These are phyloP conservation scores for Geophilus truncorum DNA, from an alignment of 2,888 invertebrate species.

Conservation along the genomic window DNA sequence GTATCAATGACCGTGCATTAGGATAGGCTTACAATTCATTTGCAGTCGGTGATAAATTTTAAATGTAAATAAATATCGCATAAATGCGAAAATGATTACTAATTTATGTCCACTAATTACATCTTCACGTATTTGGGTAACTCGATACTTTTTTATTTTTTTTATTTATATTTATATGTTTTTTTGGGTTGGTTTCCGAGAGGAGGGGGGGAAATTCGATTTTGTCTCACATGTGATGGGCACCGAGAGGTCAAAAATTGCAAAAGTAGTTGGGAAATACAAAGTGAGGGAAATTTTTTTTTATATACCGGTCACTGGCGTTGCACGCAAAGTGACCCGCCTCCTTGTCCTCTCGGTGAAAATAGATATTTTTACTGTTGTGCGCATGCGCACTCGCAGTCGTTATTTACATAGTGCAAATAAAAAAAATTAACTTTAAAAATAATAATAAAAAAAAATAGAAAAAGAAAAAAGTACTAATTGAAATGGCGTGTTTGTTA, in stretches of 20 bases:
- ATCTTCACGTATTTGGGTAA: too few species aligned
- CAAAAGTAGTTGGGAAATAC: not conserved
- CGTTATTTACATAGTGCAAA: not conserved
- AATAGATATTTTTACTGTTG: not conserved
- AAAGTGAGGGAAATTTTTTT: not conserved
- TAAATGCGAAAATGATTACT: too few species aligned
- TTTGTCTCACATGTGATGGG: not conserved
- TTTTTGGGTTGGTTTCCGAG: too few species aligned
- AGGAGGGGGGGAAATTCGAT: not conserved
- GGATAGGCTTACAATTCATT: not conserved
- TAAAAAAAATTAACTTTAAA: not conserved
- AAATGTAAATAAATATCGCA: not conserved
- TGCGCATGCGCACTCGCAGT: not conserved
- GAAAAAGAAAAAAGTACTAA: not conserved
- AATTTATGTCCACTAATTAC: too few species aligned
- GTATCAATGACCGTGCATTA: not conserved
- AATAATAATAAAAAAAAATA: not conserved
- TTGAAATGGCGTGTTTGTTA: not conserved
- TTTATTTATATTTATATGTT: not conserved
- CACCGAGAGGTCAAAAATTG: not conserved
- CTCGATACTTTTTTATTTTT: not conserved
- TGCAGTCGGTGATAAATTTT: not conserved
- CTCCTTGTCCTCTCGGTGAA: not conserved
- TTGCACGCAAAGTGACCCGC: not conserved
- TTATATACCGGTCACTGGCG: not conserved